phyloP scores from a whole-genome alignment of 2,888 invertebrate genomes.

The Acronicta leporina region DNA sequence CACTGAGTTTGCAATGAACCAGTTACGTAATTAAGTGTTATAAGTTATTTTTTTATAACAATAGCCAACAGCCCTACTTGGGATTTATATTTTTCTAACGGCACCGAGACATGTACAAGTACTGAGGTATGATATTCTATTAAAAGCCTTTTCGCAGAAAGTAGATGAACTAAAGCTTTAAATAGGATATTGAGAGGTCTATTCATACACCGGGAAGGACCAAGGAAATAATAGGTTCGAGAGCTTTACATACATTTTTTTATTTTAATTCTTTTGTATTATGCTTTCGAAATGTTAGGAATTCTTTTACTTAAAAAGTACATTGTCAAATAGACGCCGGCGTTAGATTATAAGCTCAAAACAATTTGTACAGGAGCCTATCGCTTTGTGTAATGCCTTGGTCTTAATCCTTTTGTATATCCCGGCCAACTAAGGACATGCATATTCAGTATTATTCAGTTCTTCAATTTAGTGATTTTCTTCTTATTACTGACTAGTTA shows the following conservation, averaged over 20 bases:
- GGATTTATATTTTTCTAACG: slow-evolving; percentile 28
- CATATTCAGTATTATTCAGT: slow-evolving; percentile 10
- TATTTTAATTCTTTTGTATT: slow-evolving; percentile 79
- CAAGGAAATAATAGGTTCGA: slow-evolving; percentile 79
- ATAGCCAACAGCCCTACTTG: background rate
- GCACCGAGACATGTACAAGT: slow-evolving; percentile 18
- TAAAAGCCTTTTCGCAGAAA: slow-evolving; percentile 67
- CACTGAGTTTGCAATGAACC: no score
- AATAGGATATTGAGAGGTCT: slow-evolving; percentile 73
- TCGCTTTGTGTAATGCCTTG: slow-evolving; percentile 28
- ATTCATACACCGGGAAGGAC: slow-evolving; percentile 70
- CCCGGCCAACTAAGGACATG: slow-evolving; percentile 5
- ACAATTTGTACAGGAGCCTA: slow-evolving; percentile 47
- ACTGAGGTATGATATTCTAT: slow-evolving; percentile 28
- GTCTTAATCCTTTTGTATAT: slow-evolving; percentile 39
- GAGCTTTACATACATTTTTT: slow-evolving; percentile 78
- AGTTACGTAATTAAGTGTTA: background rate
- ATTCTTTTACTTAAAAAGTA: slow-evolving; percentile 62
- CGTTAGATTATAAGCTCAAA: slow-evolving; percentile 61
- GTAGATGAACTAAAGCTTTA: slow-evolving; percentile 68
- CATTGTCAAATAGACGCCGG: slow-evolving; percentile 80
- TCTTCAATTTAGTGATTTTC: slow-evolving; percentile 12
- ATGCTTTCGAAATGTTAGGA: slow-evolving; percentile 62
- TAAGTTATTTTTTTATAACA: background rate
- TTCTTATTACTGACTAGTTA: background rate